phyloP scores from a whole-genome alignment of 2,797 vertebrate species.

The Poecile montanus region DNA sequence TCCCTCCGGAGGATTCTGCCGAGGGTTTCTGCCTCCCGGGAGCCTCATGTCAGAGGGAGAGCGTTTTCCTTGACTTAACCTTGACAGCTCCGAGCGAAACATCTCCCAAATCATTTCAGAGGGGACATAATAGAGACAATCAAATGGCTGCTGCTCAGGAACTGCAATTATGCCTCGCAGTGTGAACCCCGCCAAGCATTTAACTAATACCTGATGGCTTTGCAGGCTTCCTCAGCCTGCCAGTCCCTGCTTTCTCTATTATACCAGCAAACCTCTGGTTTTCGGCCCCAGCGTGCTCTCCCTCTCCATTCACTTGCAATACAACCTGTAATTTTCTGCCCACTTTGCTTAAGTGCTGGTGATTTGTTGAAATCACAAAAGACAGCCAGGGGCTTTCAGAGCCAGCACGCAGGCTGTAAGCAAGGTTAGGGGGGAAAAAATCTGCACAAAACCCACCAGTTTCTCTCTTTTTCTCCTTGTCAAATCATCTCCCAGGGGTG shows the following conservation, averaged over 20 bases:
- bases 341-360: constrained; percentile 71
- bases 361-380: constrained; percentile 74
- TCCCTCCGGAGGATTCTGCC: neutral
- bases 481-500: neutral
- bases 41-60: neutral
- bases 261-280: constrained; percentile 33
- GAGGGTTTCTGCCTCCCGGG: neutral
- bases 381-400: constrained; percentile 47
- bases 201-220: constrained; percentile 68
- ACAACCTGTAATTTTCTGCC: constrained; percentile 74
- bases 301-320: constrained; percentile 62
- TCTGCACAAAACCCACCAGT: neutral
- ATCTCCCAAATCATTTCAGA: constrained; percentile 36
- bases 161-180: constrained; percentile 60
- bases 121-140: constrained; percentile 62
- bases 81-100: constrained; percentile 46
- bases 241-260: constrained; percentile 8
- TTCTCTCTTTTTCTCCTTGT: neutral
- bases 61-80: constrained; percentile 47
- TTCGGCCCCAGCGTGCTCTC: constrained; percentile 46
- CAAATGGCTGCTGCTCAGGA: constrained; percentile 53
- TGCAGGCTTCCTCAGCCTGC: neutral
- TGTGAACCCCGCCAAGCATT: constrained; percentile 47
- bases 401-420: constrained; percentile 12
- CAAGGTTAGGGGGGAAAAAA: neutral